Base-by-base conservation (phyloP, 2,797 vertebrate species). In the Pachyuromys duprasi region DNA sequence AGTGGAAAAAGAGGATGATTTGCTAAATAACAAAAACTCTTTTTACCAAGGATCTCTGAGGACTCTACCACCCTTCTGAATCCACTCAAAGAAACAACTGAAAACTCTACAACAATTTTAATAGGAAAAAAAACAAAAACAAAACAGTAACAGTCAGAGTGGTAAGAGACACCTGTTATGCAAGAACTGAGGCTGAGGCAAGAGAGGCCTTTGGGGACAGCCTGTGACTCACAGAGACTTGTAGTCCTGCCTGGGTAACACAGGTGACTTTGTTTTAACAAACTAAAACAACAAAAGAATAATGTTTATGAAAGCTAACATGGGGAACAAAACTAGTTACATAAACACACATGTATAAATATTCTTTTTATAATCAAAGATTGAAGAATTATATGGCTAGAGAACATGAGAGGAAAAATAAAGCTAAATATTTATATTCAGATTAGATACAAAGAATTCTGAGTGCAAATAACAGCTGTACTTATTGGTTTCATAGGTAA, bases 381-480 rank as follows among this genome's bases (percentile, higher is more conserved):
- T 57, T 93, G 78, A 2, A 91, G 69, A 95, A 95, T 93, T 86
- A 93, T 15, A 14, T 87, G 26, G 13, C 5, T 8, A 95, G 57
- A 96, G 24, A 39, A 69, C 2, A 7, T 79, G 53, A 28, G 11
- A 84, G 22, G 2, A 82, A 96, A 96, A 18, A 90, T n/a, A 91
- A 95, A 95, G 60, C 31, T 65, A 97, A 96, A 93, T 89, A 96
- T 79, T 82, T 91, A 75, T 12, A 82, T 53, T 86, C 2, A 65
- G 49, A 87, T 90, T 70, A 95, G 67, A 93, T 94, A 94, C 33
- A 93, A 91, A 78, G 55, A 95, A 86, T 70, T 60, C 28, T 91
- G 36, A 92, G 31, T 65, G 31, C 79, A 65, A 94, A 72, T 90
- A 96, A 83, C 22, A 70, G 22, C 4, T 94, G 28, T 86, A 45